Evolutionary conservation across 1,140 invertebrate species (phyloP).

Genomic region (Formica selysi): DNA sequence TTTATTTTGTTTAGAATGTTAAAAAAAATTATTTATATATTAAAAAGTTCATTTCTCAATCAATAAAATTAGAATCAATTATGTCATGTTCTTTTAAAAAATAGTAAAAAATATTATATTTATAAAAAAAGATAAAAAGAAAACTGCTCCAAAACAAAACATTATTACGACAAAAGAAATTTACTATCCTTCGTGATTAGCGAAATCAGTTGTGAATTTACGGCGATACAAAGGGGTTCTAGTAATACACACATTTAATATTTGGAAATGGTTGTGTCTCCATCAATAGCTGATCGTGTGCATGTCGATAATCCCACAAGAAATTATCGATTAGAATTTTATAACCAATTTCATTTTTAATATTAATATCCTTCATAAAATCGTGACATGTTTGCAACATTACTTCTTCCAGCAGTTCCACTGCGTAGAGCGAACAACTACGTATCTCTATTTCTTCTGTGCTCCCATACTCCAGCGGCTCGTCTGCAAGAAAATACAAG

Average conservation of each 20-base stretch:
- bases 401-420: neutral
- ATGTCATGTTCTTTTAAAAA: neutral
- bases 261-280: neutral
- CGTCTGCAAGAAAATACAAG: neutral
- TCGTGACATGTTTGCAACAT: neutral
- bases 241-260: neutral
- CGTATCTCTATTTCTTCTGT: constrained; percentile 4
- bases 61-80: neutral
- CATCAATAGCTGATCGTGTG: neutral
- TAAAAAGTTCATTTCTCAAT: neutral
- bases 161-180: too few relatives aligned
- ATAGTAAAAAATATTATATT: neutral
- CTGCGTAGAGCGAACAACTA: neutral
- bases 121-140: neutral
- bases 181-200: too few relatives aligned
- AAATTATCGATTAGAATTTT: neutral
- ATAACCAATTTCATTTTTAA: too few relatives aligned
- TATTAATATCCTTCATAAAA: too few relatives aligned
- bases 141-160: too few relatives aligned
- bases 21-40: neutral
- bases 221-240: neutral
- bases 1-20: neutral
- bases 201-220: neutral
- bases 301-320: neutral
- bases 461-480: neutral